Evolutionary conservation across 2,113 vertebrate genomes (phyloP), one percentile per base, ranked within the genome.

Genomic region (Sterrhoptilus dennistouni): DNA sequence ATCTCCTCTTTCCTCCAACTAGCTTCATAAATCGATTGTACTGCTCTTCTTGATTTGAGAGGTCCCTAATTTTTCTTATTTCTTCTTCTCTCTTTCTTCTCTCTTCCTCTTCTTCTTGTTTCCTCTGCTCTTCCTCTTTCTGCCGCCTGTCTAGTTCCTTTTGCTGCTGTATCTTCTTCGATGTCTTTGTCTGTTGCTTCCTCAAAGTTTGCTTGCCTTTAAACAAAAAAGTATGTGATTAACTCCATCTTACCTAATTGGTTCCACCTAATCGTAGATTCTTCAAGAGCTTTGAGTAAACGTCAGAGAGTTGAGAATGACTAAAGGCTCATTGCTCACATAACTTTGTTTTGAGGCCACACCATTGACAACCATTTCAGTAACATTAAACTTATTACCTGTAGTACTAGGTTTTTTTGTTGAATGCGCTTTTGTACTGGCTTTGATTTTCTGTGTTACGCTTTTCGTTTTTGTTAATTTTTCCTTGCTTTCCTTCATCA

Each of bases 11-110:
- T 31, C 98, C 99, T 12, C 99, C 99, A 94, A 99, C 98, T 85
- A 99, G 98, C 88, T 99, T 99, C 99, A 99, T 99, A 94, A 99
- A 99, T 59, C 99, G 98, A 98, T 99, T 99, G 90, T 99, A 99
- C 83, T 99, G 99, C 86, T 99, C 99, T 80, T 99, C 99, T 96
- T 99, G 99, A 97, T 99, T 99, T 93, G 99, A 99, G 29, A 99
- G 98, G 83, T 99, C 99, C 5, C 99, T 97, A 94, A 99, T 99
- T 90, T 98, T 98, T 35, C 99, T 98, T 84, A 99, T 99, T 97
- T 99, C 99, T 14, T 99, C 99, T 96, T 99, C 99, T 42, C 99
- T 98, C 91, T 99, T 99, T 81, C 99, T 98, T 28, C 99, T 98
- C 71, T 99, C 99, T 76, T 99, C 98, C 66, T 99, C 98, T 16